Evolutionary conservation across 1,140 invertebrate genomes (phyloP).

Genomic region (Eriosoma lanigerum): DNA sequence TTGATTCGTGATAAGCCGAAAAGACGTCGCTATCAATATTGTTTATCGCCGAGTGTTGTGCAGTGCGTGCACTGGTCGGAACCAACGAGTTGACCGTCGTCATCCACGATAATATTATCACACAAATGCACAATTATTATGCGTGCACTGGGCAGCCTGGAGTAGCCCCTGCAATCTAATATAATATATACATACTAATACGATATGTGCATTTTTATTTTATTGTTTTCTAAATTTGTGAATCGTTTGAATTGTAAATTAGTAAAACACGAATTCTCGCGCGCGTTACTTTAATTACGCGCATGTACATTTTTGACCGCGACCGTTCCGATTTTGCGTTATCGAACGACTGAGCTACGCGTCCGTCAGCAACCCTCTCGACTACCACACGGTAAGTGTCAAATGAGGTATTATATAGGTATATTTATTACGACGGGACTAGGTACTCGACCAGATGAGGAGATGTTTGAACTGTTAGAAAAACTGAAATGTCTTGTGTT

Average conservation of each 20-base stretch:
- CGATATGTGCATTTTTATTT: not conserved
- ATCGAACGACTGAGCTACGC: not conserved
- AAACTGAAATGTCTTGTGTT: not conserved
- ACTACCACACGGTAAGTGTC: not conserved
- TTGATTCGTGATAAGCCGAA: not conserved
- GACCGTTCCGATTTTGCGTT: not conserved
- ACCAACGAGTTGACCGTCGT: not conserved
- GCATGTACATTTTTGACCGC: not conserved
- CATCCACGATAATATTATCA: not conserved
- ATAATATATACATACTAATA: not conserved
- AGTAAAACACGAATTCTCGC: too few relatives aligned
- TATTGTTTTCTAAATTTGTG: slow-evolving; percentile 1
- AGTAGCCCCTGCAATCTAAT: slow-evolving; percentile 18
- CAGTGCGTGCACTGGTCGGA: not conserved
- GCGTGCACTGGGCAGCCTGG: slow-evolving; percentile 5
- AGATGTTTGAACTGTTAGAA: not conserved
- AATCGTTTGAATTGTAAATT: not conserved
- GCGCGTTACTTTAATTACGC: too few relatives aligned
- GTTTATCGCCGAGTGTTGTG: not conserved
- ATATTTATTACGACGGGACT: too few relatives aligned
- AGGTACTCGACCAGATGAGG: too few relatives aligned
- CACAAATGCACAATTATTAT: not conserved
- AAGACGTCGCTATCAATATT: not conserved
- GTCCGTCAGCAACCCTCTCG: not conserved
- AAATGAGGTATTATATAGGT: too few relatives aligned